phyloP scores from a whole-genome alignment of 2,113 vertebrate species.

The Petrocephalus microphthalmus region DNA sequence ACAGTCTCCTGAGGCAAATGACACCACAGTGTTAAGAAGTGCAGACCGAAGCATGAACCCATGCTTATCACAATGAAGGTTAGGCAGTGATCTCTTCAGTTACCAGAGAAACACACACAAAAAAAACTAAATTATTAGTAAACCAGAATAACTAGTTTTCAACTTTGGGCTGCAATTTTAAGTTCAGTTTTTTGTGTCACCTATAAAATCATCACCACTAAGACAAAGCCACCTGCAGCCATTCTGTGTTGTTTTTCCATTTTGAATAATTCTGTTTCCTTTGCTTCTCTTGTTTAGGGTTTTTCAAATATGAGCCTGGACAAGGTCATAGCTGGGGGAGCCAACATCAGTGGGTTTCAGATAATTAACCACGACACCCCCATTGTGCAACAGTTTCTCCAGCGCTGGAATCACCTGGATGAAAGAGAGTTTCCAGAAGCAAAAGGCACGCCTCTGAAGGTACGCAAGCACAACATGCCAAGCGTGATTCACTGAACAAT shows the following conservation, averaged over 20 bases:
- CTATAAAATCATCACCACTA: background rate
- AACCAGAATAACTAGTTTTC: background rate
- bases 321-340: slow-evolving; percentile 85
- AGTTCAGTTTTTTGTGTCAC: background rate
- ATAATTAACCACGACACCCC: slow-evolving; percentile 92
- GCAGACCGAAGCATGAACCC: background rate
- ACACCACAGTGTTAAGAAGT: background rate
- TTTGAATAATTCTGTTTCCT: background rate
- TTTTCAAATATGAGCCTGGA: slow-evolving; percentile 89
- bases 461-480: slow-evolving; percentile 31
- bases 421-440: slow-evolving; percentile 97
- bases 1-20: background rate
- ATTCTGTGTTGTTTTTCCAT: background rate
- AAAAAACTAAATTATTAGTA: background rate
- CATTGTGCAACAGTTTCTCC: slow-evolving; percentile 94
- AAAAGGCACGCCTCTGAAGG: slow-evolving; percentile 88
- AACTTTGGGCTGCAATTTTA: background rate
- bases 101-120: background rate
- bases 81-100: background rate
- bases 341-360: slow-evolving; percentile 94
- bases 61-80: background rate
- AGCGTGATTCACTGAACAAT: background rate
- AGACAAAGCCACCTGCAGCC: background rate
- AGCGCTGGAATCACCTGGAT: slow-evolving; percentile 94
- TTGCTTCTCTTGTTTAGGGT: slow-evolving; percentile 61